A percentile compares a stretch with the other conserved stretches of the same genome.
phyloP scores from a whole-genome alignment of 2,888 invertebrate genomes.

The Spodoptera littoralis region DNA sequence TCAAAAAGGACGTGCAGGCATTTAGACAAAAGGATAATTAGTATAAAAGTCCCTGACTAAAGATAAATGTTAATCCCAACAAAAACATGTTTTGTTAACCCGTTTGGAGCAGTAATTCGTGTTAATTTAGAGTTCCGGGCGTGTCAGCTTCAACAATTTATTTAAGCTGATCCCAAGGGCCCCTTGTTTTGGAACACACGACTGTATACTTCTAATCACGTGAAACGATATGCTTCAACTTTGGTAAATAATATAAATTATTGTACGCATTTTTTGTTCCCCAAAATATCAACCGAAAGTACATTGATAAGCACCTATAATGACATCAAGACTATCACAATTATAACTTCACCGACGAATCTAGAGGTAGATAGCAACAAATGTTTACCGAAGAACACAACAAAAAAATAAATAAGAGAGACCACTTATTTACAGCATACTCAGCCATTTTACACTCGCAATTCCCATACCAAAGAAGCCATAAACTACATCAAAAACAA shows the following conservation, averaged over 20 bases:
- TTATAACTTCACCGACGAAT: too few species aligned
- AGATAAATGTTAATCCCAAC: constrained; percentile 46
- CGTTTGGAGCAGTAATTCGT: constrained; percentile 39
- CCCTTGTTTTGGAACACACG: constrained; percentile 49
- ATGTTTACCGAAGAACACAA: too few species aligned
- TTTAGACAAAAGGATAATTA: constrained; percentile 35
- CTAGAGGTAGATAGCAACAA: too few species aligned
- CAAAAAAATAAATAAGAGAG: too few species aligned
- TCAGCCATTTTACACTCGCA: too few species aligned
- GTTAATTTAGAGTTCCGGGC: constrained; percentile 44
- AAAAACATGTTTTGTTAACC: constrained; percentile 46
- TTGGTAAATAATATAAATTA: too few species aligned
- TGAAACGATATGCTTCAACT: constrained; percentile 29
- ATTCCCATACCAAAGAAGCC: too few species aligned
- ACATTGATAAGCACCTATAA: too few species aligned
- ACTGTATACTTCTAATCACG: constrained; percentile 30
- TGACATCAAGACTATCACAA: too few species aligned
- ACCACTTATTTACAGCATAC: too few species aligned
- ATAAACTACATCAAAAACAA: constrained; percentile 35
- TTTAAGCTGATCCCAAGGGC: constrained; percentile 46
- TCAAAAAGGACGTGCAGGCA: constrained; percentile 9
- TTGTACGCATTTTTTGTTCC: too few species aligned
- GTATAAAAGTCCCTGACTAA: constrained; percentile 27
- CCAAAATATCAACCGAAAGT: too few species aligned
- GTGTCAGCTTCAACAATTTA: constrained; percentile 49